Base-by-base conservation (phyloP, 2,797 vertebrate genomes). In the Hyperoplus lanceolatus region DNA sequence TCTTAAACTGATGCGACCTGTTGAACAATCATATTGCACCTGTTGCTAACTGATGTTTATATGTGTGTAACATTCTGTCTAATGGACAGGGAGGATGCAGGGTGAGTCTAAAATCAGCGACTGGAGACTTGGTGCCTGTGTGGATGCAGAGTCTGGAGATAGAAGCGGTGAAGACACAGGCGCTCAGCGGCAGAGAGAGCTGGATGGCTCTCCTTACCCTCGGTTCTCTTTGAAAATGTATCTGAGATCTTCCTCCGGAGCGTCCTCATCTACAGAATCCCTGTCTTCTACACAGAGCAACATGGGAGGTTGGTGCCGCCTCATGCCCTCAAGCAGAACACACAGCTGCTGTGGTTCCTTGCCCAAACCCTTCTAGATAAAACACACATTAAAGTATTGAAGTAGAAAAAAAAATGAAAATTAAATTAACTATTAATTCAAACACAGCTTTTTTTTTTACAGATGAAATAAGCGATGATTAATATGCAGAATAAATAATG, bases 201-300 rank as follows among this genome's bases (percentile, higher is more conserved):
- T 92, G 88, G 95, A 93, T 69, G 83, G 83, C 73, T 87, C 91
- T 1, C 91, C 93, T 49, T 88, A 90, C 83, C 90, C 95, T 80
- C 90, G 95, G 46, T 94, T 96, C 81, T 95, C 97, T 70, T 90
- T 95, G 87, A 96, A 97, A 89, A 95, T 94, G 94, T 96, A 96
- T 92, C 94, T 94, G 86, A 93, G 92, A 81, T 95, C 95, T 84
- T 89, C 94, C 72, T 87, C 77, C 83, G 88, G 83, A 93, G 58
- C 71, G 39, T 89, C 96, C 76, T 90, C 94, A 84, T 96, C 94
- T 89, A 94, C 94, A 64, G 96, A 95, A 88, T 95, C 95, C 57
- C 88, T 95, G 43, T 89, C 96, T 79, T 93, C 96, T 67, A 91
- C 94, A 81, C 95, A 94, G 84, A 95, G 93, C 93, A 95, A 95